phyloP scores from a whole-genome alignment of 2,113 vertebrate genomes.

The Clupea harengus region DNA sequence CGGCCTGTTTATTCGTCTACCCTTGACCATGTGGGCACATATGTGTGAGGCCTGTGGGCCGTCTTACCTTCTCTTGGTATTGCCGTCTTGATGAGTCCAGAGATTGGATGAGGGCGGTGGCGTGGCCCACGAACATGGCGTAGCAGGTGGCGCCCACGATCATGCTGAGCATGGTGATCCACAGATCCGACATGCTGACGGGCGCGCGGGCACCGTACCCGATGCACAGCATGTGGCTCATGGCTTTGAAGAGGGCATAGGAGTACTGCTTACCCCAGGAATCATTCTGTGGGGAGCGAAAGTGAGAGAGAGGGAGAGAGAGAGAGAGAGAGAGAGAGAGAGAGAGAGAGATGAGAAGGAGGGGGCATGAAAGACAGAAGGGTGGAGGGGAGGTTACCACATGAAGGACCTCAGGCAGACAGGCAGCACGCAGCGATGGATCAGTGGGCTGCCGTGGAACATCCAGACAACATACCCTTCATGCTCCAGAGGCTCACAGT shows the following conservation, averaged over 20 bases:
- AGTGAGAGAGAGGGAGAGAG: constrained; percentile 43
- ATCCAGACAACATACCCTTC: constrained; percentile 47
- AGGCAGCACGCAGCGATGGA: constrained; percentile 54
- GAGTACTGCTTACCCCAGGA: constrained; percentile 99
- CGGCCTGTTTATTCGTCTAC: neutral
- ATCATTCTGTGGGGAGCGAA: constrained; percentile 80
- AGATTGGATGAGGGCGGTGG: constrained; percentile 96
- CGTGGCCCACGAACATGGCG: constrained; percentile 98
- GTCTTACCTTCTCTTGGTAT: constrained; percentile 96
- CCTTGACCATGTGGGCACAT: neutral
- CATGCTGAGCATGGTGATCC: constrained; percentile 99
- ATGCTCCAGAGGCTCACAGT: constrained; percentile 46
- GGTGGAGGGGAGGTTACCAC: constrained; percentile 51
- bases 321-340: constrained; percentile 43
- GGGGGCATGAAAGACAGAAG: constrained; percentile 40
- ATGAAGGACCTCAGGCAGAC: constrained; percentile 41
- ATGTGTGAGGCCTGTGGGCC: neutral
- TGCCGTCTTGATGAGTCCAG: constrained; percentile 94
- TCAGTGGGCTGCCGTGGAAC: constrained; percentile 50
- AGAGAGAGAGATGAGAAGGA: constrained; percentile 38
- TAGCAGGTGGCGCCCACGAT: constrained; percentile 98
- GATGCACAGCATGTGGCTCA: constrained; percentile 99
- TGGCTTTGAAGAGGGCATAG: constrained; percentile 98
- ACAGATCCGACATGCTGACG: constrained; percentile 97
- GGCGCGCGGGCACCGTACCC: constrained; percentile 95